These are phyloP conservation scores for Raja brachyura DNA, from an alignment of 2,113 vertebrate genomes.

Conservation along the genomic window DNA sequence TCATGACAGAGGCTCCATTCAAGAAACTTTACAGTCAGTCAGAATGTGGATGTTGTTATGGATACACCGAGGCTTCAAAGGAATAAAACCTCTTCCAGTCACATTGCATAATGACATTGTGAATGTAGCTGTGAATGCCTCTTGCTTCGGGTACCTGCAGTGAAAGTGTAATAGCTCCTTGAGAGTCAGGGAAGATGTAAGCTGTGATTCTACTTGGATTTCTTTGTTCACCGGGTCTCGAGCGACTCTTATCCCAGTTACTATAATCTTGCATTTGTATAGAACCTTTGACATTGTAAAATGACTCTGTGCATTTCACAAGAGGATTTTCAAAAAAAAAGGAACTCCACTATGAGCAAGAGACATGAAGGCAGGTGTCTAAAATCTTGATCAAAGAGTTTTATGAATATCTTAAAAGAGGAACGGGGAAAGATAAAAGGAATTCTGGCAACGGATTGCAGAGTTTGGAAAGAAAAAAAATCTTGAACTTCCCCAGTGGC, in stretches of 20 bases:
- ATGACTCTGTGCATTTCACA: neutral
- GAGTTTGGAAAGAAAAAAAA: neutral
- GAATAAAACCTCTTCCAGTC: neutral
- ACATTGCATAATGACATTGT: neutral
- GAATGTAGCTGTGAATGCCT: neutral
- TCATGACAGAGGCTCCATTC: neutral
- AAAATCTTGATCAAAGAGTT: neutral
- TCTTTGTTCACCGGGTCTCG: neutral
- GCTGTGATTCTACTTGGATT: neutral
- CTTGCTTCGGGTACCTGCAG: neutral
- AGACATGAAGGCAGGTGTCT: neutral
- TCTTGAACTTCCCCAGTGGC: neutral
- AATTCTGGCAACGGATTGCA: neutral
- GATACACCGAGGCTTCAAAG: neutral
- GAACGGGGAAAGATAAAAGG: neutral
- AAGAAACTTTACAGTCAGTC: neutral
- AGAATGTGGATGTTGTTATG: neutral
- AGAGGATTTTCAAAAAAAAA: neutral
- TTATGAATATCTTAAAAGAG: neutral
- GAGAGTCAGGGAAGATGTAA: neutral
- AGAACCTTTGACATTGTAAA: neutral
- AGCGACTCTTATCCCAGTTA: neutral
- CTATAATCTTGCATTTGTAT: neutral
- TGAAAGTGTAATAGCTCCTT: neutral
- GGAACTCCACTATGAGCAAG: neutral